These are phyloP conservation scores for Chesias legatella DNA, from an alignment of 2,888 invertebrate genomes.

Conservation along the genomic window DNA sequence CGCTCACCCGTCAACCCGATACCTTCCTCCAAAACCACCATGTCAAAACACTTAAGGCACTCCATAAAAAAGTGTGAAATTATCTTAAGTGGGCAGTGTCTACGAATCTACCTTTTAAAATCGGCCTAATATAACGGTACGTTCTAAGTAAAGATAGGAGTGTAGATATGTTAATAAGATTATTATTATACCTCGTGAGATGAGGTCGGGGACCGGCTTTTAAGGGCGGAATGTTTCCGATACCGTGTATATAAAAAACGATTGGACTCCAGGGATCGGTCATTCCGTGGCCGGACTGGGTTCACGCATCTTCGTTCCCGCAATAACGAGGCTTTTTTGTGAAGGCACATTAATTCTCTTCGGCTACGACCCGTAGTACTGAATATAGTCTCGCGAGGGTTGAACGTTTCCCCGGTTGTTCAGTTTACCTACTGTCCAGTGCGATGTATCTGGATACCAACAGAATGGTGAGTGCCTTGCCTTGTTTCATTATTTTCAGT, in stretches of 20 bases:
- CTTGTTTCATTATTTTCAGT: slow-evolving; percentile 15
- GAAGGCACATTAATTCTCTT: slow-evolving; percentile 40
- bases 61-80: slow-evolving; percentile 70
- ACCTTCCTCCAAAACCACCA: slow-evolving; percentile 42
- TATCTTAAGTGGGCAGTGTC: slow-evolving; percentile 72
- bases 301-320: slow-evolving; percentile 65
- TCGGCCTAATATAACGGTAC: slow-evolving; percentile 72
- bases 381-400: slow-evolving; percentile 39
- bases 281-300: slow-evolving; percentile 70
- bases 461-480: slow-evolving; percentile 48
- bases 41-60: slow-evolving; percentile 63
- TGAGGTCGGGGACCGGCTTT: slow-evolving; percentile 73
- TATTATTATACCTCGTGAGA: slow-evolving; percentile 73
- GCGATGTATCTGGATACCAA: slow-evolving; percentile 53
- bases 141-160: slow-evolving; percentile 77
- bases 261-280: slow-evolving; percentile 66
- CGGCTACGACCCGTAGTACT: slow-evolving; percentile 42
- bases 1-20: slow-evolving; percentile 31
- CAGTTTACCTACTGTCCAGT: slow-evolving; percentile 38
- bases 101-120: slow-evolving; percentile 64
- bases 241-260: slow-evolving; percentile 79
- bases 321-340: slow-evolving; percentile 51
- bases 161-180: slow-evolving; percentile 79
- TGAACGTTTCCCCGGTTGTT: slow-evolving; percentile 42
- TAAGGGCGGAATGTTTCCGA: slow-evolving; percentile 74